Percentiles rank a stretch among this genome's conserved stretches.
Evolutionary conservation across 1,140 invertebrate species (phyloP).

Genomic region (Brachionus asplanchnoidis): DNA sequence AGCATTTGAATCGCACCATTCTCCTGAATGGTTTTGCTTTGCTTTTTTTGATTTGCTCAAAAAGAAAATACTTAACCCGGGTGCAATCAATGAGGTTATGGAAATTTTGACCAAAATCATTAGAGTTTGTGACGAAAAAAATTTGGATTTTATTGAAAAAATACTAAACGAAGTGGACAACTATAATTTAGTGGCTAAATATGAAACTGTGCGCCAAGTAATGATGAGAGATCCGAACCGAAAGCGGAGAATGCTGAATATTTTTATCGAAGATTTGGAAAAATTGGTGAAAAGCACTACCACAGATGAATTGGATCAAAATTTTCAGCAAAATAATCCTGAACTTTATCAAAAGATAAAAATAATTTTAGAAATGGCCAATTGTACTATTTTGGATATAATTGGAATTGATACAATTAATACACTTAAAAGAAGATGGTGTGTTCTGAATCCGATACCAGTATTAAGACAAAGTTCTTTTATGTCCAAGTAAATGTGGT

Average conservation of each 20-base stretch:
- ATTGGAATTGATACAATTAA: not conserved
- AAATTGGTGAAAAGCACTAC: not conserved
- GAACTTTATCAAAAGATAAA: too few species aligned
- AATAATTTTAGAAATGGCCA: not conserved
- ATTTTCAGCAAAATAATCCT: too few species aligned
- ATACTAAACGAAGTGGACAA: not conserved
- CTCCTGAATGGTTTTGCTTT: too few species aligned
- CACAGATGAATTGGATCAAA: too few species aligned
- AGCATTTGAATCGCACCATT: too few species aligned
- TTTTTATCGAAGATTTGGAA: not conserved
- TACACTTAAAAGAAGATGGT: not conserved
- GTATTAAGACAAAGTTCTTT: not conserved
- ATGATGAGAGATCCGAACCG: too few species aligned
- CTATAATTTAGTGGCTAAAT: not conserved
- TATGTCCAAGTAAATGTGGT: too few species aligned
- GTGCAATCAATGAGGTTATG: too few species aligned
- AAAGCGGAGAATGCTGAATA: not conserved
- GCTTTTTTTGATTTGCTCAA: too few species aligned
- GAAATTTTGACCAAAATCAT: too few species aligned
- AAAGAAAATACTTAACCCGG: too few species aligned
- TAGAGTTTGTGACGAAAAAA: too few species aligned
- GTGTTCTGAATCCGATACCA: not conserved
- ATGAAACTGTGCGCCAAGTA: not conserved
- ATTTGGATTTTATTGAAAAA: not conserved
- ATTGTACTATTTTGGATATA: not conserved